Percentiles rank a stretch among this genome's conserved stretches.
These are phyloP conservation scores for Camponotus floridanus DNA, from an alignment of 1,140 invertebrate genomes.

Conservation along the genomic window DNA sequence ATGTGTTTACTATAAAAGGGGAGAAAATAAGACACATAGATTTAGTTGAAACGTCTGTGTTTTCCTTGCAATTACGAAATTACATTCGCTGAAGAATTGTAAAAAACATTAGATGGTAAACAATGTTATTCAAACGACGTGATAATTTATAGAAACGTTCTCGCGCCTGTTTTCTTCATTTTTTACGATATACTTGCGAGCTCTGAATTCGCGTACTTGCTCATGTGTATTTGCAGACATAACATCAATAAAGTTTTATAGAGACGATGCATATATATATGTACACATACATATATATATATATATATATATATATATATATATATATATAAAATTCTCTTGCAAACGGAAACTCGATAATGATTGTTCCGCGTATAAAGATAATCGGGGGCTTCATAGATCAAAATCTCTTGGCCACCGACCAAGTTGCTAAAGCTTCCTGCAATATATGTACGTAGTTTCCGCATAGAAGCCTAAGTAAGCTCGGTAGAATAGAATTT, in stretches of 20 bases:
- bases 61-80: conserved; percentile 26
- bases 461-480: conserved; percentile 23
- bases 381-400: conserved; percentile 24
- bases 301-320: background rate
- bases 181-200: conserved; percentile 12
- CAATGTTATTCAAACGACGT: conserved; percentile 18
- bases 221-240: conserved; percentile 29
- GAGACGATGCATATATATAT: background rate
- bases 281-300: no score
- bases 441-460: conserved; percentile 8
- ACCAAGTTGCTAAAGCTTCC: conserved; percentile 34
- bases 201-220: background rate
- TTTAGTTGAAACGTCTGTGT: background rate
- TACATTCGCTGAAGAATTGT: conserved; percentile 19
- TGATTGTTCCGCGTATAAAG: conserved; percentile 47
- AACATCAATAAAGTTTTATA: conserved; percentile 45
- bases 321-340: conserved; percentile 11
- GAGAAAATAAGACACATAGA: background rate
- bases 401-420: conserved; percentile 39
- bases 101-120: conserved; percentile 31
- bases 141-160: conserved; percentile 56
- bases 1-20: background rate
- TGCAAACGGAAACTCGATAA: conserved; percentile 54
- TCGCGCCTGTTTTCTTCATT: background rate
- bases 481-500: conserved; percentile 10